These are phyloP conservation scores for Cephus rjabovi DNA, from an alignment of 2,888 invertebrate species.

Conservation along the genomic window DNA sequence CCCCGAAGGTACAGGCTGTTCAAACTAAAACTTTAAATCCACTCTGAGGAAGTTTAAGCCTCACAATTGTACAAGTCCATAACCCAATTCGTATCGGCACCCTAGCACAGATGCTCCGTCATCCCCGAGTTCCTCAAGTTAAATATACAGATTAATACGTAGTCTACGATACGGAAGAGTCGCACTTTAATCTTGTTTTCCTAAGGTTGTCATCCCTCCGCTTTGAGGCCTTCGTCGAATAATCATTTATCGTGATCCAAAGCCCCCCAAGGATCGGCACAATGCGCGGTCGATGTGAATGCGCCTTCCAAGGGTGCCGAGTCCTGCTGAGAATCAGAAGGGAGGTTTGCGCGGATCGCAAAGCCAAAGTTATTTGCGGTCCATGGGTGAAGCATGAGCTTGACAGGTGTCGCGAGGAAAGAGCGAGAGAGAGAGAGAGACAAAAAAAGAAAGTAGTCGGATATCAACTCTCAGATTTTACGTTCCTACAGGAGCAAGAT, in stretches of 20 bases:
- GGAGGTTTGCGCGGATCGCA: slow-evolving; percentile 8
- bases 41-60: not conserved
- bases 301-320: not conserved
- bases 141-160: not conserved
- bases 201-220: not conserved
- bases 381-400: slow-evolving; percentile 19
- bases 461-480: not conserved
- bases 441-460: not conserved
- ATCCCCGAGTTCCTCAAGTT: not conserved
- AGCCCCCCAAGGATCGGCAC: slow-evolving; percentile 6
- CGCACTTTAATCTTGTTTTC: not conserved
- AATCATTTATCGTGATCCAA: not conserved
- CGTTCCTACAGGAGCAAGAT: not conserved
- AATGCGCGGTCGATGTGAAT: slow-evolving; percentile 1
- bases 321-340: slow-evolving; percentile 11
- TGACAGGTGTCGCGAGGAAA: slow-evolving; percentile 21
- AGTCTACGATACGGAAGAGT: not conserved
- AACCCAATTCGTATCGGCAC: not conserved
- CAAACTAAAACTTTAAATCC: not conserved
- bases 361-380: slow-evolving; percentile 20
- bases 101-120: not conserved
- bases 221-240: not conserved
- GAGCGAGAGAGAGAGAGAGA: too few species aligned
- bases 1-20: not conserved
- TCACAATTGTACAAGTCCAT: not conserved